Percentiles rank a stretch among this genome's conserved stretches.
Conservation (phyloP, 92 coral and sea anemone genomes). For the Porites divaricata region DNA sequence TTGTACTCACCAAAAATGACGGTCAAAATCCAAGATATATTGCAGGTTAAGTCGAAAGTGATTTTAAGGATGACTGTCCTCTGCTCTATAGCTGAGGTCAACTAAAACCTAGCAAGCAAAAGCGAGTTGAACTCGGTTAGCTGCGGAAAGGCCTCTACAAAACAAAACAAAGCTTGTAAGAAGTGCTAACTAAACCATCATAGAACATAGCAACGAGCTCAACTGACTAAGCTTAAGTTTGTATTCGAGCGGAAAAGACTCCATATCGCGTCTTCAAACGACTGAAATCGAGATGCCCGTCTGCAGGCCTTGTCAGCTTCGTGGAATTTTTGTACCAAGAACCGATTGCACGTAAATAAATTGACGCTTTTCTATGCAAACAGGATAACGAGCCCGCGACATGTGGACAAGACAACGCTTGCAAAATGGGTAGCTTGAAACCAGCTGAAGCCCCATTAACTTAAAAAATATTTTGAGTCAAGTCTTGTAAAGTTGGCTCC, state of each 20-base stretch:
- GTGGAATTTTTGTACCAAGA: slow-evolving; percentile 42
- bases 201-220: not conserved
- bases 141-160: not conserved
- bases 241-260: not conserved
- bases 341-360: slow-evolving; percentile 30
- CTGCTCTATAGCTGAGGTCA: slow-evolving; percentile 12
- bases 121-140: slow-evolving; percentile 28
- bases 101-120: slow-evolving; percentile 27
- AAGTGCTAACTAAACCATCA: not conserved
- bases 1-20: slow-evolving; percentile 31
- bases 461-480: slow-evolving; percentile 9
- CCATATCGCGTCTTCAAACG: not conserved
- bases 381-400: not conserved
- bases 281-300: slow-evolving; percentile 37
- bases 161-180: slow-evolving; percentile 4
- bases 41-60: slow-evolving; percentile 5
- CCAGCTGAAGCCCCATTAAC: slow-evolving; percentile 34
- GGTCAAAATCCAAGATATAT: slow-evolving; percentile 27
- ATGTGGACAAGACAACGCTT: not conserved
- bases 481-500: slow-evolving; percentile 6
- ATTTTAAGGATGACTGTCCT: not conserved
- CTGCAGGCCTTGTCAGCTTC: slow-evolving; percentile 29
- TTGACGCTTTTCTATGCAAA: slow-evolving; percentile 32
- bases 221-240: not conserved
- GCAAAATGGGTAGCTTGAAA: slow-evolving; percentile 10